These are phyloP conservation scores for Dicaeum eximium DNA, from an alignment of 2,113 vertebrate species.

Conservation along the genomic window DNA sequence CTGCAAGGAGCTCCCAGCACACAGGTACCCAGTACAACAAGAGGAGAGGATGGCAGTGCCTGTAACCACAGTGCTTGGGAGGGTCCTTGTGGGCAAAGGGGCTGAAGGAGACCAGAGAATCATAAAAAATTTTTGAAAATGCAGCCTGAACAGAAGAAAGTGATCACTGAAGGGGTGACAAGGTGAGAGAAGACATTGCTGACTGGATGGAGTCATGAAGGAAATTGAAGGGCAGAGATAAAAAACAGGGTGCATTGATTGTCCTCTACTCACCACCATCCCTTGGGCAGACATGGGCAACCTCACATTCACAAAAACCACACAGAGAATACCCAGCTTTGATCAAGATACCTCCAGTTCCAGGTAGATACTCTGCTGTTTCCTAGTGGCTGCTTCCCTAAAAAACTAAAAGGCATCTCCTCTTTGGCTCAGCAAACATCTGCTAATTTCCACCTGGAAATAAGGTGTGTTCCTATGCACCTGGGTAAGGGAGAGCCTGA, in stretches of 20 bases:
- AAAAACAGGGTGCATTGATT: background rate
- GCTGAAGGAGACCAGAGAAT: background rate
- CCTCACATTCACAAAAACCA: background rate
- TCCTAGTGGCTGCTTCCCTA: background rate
- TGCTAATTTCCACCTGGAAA: background rate
- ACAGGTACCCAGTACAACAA: background rate
- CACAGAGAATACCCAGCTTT: background rate
- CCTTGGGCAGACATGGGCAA: background rate
- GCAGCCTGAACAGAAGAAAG: background rate
- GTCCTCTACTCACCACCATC: background rate
- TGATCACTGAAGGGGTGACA: background rate
- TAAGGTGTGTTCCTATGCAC: background rate
- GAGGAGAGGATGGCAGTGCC: accelerated
- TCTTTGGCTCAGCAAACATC: background rate
- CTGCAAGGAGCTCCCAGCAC: background rate
- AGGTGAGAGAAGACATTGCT: background rate
- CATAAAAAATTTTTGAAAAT: background rate
- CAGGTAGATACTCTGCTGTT: background rate
- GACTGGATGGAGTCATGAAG: background rate
- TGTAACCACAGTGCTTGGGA: background rate
- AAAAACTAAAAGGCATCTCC: background rate
- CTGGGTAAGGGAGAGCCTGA: accelerated
- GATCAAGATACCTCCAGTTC: background rate
- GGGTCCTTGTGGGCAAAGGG: accelerated
- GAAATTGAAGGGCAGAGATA: background rate